Evolutionary conservation across 2,888 invertebrate species (phyloP).

Genomic region (Mimachlamys varia): DNA sequence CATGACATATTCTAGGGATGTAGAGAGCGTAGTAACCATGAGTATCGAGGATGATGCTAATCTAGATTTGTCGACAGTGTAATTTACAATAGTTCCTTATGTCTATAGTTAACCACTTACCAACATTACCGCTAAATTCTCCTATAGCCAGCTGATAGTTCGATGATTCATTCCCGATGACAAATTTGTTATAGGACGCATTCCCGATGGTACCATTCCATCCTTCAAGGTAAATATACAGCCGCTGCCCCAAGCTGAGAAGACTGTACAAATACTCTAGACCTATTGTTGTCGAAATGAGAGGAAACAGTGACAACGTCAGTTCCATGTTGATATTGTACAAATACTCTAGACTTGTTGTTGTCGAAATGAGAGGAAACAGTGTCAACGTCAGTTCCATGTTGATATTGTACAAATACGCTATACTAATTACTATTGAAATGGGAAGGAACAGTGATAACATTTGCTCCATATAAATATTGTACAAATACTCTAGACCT

Average conservation of each 20-base stretch:
- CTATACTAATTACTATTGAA: not conserved
- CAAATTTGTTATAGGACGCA: not conserved
- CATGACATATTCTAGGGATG: too few relatives aligned
- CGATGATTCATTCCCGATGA: not conserved
- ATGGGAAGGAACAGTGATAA: too few relatives aligned
- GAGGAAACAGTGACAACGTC: too few relatives aligned
- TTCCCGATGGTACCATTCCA: not conserved
- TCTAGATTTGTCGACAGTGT: too few relatives aligned
- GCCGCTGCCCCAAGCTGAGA: not conserved
- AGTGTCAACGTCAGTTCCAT: too few relatives aligned
- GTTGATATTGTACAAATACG: not conserved
- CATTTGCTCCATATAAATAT: too few relatives aligned
- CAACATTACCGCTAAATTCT: not conserved
- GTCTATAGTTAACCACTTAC: not conserved
- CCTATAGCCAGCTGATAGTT: not conserved
- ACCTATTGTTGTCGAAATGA: not conserved
- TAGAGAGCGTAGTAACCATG: too few relatives aligned
- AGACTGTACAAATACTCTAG: not conserved
- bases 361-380: not conserved
- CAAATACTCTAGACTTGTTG: not conserved
- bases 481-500: not conserved
- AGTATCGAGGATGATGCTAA: too few relatives aligned
- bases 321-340: too few relatives aligned
- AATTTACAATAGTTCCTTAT: too few relatives aligned
- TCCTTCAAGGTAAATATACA: not conserved